These are phyloP conservation scores for Eutolmus rufibarbis DNA, from an alignment of 2,888 invertebrate genomes.

Conservation along the genomic window DNA sequence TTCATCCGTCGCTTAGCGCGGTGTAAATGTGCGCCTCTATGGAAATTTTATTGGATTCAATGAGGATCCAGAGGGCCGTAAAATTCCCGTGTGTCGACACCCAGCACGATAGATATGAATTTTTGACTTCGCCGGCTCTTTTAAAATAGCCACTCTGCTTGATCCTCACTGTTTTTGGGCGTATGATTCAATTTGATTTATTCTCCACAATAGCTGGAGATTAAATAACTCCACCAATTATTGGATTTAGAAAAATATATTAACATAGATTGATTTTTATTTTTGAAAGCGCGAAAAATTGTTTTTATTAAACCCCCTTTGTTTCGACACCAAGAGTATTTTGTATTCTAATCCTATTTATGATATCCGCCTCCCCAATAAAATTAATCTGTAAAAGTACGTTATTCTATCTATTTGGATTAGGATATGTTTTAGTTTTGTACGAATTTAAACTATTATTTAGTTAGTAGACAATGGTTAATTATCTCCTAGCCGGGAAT, in stretches of 20 bases:
- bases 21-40: constrained; percentile 22
- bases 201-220: neutral
- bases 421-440: no score
- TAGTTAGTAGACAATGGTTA: no score
- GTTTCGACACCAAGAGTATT: neutral
- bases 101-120: neutral
- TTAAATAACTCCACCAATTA: neutral
- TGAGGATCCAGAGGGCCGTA: constrained; percentile 2
- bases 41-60: constrained; percentile 35
- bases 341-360: neutral
- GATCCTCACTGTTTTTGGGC: neutral
- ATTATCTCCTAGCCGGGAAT: no score
- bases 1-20: constrained; percentile 23
- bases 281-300: neutral
- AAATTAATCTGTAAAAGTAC: neutral
- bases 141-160: neutral
- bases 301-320: neutral
- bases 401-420: neutral
- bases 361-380: neutral
- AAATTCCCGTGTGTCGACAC: neutral
- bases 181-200: neutral
- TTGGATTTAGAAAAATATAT: neutral
- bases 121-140: neutral
- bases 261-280: neutral
- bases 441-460: no score